phyloP scores from a whole-genome alignment of 2,888 invertebrate genomes.

The Druceiella hillmani region DNA sequence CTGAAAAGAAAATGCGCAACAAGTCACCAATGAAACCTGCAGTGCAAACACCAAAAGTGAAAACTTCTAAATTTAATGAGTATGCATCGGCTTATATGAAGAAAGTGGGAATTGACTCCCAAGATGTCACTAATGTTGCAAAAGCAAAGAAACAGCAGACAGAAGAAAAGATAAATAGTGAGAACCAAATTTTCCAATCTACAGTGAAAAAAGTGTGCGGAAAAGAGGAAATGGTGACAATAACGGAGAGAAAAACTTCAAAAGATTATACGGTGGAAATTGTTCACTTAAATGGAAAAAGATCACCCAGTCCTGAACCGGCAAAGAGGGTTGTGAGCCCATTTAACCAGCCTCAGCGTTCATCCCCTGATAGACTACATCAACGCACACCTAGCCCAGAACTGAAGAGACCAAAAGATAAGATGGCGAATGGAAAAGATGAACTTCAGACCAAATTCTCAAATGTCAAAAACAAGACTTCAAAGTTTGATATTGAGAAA shows the following conservation, averaged over 20 bases:
- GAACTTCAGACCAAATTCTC: constrained; percentile 16
- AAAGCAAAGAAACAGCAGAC: constrained; percentile 31
- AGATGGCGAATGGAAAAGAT: constrained; percentile 27
- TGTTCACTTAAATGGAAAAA: constrained; percentile 33
- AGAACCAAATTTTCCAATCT: not conserved
- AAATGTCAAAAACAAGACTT: constrained; percentile 34
- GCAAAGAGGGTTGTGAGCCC: constrained; percentile 19
- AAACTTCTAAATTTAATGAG: constrained; percentile 41
- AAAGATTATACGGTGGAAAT: constrained; percentile 36
- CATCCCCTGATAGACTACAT: constrained; percentile 27
- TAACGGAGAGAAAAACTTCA: constrained; percentile 34
- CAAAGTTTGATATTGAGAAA: constrained; percentile 34
- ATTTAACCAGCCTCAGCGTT: constrained; percentile 15
- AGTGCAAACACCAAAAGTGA: constrained; percentile 31
- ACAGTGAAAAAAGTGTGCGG: constrained; percentile 3
- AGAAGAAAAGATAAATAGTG: constrained; percentile 6
- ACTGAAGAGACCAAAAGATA: constrained; percentile 30
- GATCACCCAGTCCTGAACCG: constrained; percentile 16
- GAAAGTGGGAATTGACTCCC: constrained; percentile 40
- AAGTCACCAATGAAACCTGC: constrained; percentile 35
- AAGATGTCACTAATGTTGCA: constrained; percentile 33
- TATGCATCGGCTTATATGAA: constrained; percentile 49
- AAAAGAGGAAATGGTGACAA: constrained; percentile 23
- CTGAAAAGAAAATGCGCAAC: constrained; percentile 39
- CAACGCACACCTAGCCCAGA: constrained; percentile 36